Conservation (phyloP, 2,888 invertebrate species). For the Drosophila barbarae region DNA sequence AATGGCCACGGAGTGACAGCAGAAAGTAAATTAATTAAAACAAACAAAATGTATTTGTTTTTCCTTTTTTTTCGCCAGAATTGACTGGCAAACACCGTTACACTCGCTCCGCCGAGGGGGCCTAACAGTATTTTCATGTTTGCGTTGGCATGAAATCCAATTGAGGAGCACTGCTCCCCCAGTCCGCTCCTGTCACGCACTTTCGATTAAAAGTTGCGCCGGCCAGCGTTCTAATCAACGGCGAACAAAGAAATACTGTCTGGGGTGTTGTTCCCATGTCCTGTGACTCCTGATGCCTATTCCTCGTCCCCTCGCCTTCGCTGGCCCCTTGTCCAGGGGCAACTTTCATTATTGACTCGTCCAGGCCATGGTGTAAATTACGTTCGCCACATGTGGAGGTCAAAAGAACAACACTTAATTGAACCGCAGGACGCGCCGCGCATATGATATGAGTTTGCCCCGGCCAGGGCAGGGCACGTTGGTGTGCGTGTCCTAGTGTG, state of each 20-base stretch:
- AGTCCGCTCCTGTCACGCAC: slow-evolving; percentile 52
- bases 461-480: slow-evolving; percentile 24
- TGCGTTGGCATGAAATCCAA: slow-evolving; percentile 23
- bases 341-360: slow-evolving; percentile 59
- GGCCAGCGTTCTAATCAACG: slow-evolving; percentile 52
- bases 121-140: slow-evolving; percentile 24
- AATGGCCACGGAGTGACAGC: not conserved
- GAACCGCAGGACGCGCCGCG: slow-evolving; percentile 67
- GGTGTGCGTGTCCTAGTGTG: slow-evolving; percentile 23
- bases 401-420: slow-evolving; percentile 72
- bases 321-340: slow-evolving; percentile 5
- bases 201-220: slow-evolving; percentile 66
- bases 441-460: slow-evolving; percentile 58
- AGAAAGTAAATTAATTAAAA: slow-evolving; percentile 30
- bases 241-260: slow-evolving; percentile 38
- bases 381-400: slow-evolving; percentile 53
- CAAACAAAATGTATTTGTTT: slow-evolving; percentile 8
- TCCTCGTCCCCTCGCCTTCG: not conserved
- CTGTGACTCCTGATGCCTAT: slow-evolving; percentile 13
- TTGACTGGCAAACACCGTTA: slow-evolving; percentile 3
- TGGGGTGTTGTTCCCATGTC: slow-evolving; percentile 22
- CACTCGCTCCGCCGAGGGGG: not conserved
- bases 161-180: slow-evolving; percentile 8
- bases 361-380: slow-evolving; percentile 61
- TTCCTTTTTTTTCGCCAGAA: slow-evolving; percentile 4